phyloP scores from a whole-genome alignment of 2,113 vertebrate genomes.

The Tonatia bakeri region DNA sequence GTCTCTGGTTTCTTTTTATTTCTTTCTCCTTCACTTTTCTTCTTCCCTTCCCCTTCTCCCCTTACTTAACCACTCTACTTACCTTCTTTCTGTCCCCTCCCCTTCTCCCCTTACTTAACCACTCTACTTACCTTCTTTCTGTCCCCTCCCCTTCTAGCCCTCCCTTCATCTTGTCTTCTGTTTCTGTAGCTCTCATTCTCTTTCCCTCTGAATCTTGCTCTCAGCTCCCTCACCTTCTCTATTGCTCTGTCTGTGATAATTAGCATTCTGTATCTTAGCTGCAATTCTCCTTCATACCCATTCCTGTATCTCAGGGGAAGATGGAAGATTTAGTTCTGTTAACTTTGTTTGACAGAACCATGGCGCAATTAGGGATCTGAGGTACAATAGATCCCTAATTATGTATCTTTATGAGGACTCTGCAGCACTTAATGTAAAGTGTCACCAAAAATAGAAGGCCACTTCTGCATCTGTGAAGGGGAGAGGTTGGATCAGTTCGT shows the following conservation, averaged over 20 bases:
- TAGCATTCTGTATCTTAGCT: not conserved
- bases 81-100: fast-evolving
- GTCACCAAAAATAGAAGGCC: not conserved
- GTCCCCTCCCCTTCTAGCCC: fast-evolving
- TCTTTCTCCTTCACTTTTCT: not conserved
- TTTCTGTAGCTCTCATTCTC: not conserved
- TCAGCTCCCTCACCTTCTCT: not conserved
- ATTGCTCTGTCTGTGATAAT: not conserved
- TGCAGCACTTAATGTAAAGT: not conserved
- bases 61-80: not conserved
- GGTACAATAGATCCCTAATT: not conserved
- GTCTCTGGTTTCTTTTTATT: not conserved
- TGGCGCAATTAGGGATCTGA: not conserved
- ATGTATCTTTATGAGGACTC: not conserved
- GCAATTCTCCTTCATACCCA: not conserved
- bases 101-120: not conserved
- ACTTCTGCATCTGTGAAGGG: not conserved
- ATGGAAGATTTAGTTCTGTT: not conserved
- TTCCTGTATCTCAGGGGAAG: not conserved
- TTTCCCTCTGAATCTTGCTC: not conserved
- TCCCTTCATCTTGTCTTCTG: not conserved
- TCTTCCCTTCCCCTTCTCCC: too few relatives aligned
- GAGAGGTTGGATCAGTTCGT: not conserved
- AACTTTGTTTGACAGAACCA: not conserved
- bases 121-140: not conserved